Base-by-base conservation (phyloP, 1,140 invertebrate genomes). In the Drosophila kohkoa region DNA sequence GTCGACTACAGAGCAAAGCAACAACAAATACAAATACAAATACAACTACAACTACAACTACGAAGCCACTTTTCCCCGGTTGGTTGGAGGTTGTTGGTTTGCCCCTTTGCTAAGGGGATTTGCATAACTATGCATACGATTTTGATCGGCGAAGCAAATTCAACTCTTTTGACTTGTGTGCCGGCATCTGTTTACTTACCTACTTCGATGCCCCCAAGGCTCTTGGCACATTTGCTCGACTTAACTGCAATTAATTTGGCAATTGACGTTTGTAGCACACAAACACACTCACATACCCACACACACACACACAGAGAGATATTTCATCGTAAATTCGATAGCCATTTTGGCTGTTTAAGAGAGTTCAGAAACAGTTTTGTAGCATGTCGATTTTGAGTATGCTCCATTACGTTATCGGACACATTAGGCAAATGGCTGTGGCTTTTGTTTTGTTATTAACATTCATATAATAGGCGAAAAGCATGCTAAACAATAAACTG, bases 231-330 rank as follows among this genome's bases (percentile, higher is more conserved):
- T 81, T 90, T 82, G 79, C 86, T 88, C 87, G 81, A 92, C 90
- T 92, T 90, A 92, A 90, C 87, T 89, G 79, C 90, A 92, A 92
- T 92, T 92, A 92, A 78, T 91, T 91, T 89, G 79, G 79, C 91
- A 92, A 92, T 92, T 89, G 78, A 89, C 80, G 82, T 75, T 75
- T 75, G 49, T 64, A 41, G 32, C 25, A 38, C 5, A 63, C 4
- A 52, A 25, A 25, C 15, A n/a, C 5, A 25, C 20, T 0, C 4
- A 20, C 20, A 3, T 2, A 20, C 20, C 4, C 20, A 25, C 20
- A 25, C 20, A 25, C 20, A 25, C 20, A 25, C 20, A 25, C 3
- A 4, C 20, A 20, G 2, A 25, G 1, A 28, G 8, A 28, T 25
- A 45, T 28, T 51, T 11, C n/a, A n/a, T 32, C 28, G 51, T 79